Evolutionary conservation across 2,113 vertebrate species (phyloP).

Genomic region (Mormyrus lacerda): DNA sequence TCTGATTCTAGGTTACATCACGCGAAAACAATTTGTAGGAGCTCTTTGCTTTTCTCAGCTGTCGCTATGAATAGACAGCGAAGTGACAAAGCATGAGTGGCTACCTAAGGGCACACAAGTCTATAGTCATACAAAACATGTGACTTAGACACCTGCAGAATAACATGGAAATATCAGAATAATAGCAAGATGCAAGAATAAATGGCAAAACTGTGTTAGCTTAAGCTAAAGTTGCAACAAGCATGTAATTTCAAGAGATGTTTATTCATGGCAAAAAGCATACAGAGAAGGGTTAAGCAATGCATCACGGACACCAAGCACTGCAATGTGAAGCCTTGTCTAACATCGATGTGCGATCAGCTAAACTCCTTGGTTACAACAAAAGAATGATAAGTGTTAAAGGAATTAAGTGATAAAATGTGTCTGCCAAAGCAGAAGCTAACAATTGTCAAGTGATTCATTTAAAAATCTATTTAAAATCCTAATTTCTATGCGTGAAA

Average conservation of each 20-base stretch:
- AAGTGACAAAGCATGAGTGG: background rate
- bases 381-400: slow-evolving; percentile 3
- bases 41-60: background rate
- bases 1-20: background rate
- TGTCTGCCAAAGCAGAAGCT: background rate
- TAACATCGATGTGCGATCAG: background rate
- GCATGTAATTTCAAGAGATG: background rate
- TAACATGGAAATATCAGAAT: background rate
- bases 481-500: background rate
- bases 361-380: background rate
- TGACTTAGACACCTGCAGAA: background rate
- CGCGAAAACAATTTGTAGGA: background rate
- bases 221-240: background rate
- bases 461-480: slow-evolving; percentile 6
- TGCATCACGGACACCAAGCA: background rate
- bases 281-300: background rate
- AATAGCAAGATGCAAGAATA: background rate
- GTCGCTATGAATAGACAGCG: background rate
- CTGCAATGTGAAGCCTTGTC: background rate
- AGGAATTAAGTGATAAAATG: background rate
- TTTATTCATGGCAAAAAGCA: background rate
- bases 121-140: background rate
- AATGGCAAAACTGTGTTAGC: background rate
- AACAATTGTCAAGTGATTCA: background rate
- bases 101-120: background rate